A percentile compares a stretch with the other conserved stretches of the same genome.
Conservation (phyloP, 2,113 vertebrate species). For the Chloebia gouldiae region DNA sequence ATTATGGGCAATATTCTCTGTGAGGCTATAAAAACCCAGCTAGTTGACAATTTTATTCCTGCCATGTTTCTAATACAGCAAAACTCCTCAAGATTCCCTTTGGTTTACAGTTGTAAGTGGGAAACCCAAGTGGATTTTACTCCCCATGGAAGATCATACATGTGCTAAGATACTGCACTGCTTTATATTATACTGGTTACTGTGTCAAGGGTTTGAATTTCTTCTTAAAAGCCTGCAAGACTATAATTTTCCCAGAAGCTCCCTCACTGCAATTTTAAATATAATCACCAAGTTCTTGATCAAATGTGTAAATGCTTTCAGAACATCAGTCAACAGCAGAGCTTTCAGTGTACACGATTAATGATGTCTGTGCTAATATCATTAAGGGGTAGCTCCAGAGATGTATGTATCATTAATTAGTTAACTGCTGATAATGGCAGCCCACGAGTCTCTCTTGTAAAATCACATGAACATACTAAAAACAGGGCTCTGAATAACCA, state of each 20-base stretch:
- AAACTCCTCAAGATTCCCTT: conserved; percentile 7
- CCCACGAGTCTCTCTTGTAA: neutral
- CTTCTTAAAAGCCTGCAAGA: neutral
- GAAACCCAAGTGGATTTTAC: conserved; percentile 23
- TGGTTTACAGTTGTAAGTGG: conserved; percentile 2
- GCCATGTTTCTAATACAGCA: conserved; percentile 12
- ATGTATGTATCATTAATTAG: conserved; percentile 47
- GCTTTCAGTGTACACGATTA: conserved; percentile 9
- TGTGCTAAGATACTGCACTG: neutral
- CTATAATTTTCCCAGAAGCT: neutral
- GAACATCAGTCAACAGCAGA: conserved; percentile 32
- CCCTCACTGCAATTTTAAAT: conserved; percentile 7
- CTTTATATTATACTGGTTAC: neutral
- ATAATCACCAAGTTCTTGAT: conserved; percentile 42
- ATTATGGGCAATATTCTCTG: conserved; percentile 24
- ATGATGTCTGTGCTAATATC: conserved; percentile 27
- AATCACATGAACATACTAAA: neutral
- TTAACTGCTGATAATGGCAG: conserved; percentile 54
- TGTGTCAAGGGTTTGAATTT: neutral
- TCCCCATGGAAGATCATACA: neutral
- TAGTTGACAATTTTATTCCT: conserved; percentile 51
- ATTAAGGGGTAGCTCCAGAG: conserved; percentile 28
- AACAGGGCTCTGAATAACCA: neutral
- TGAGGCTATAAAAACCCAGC: conserved; percentile 45
- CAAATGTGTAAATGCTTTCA: conserved; percentile 43